Base-by-base conservation (phyloP, 37 sponge, comb jelly and placozoan species). In the Beroe forskalii region DNA sequence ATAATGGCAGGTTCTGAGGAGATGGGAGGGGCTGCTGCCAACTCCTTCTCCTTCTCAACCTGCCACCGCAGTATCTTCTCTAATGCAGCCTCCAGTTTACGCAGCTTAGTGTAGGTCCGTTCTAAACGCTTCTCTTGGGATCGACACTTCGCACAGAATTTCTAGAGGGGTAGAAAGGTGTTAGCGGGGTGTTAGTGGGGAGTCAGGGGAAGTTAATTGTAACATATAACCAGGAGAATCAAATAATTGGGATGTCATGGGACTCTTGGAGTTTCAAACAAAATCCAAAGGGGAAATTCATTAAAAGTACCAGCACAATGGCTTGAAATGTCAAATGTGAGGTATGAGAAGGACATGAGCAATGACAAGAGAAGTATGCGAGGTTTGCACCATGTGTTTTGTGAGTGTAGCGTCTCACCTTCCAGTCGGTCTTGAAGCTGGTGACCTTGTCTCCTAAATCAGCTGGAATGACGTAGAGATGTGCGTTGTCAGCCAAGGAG, bases 11-110 rank as follows among this genome's bases (percentile, higher is more conserved):
- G 86, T 41, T 80, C 86, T 6, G 86, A 80, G 37, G 86, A 41
- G 3, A 80, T 80, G 43, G 86, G 86, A 6, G 86, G 86, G 2
- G 86, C 86, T 39, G 86, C 86, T n/a, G 86, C 86, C 28, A 80
- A 25, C 55, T 80, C 86, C 30, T 80, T 80, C 86, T 80, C 86
- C 30, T 80, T 80, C 23, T 80, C 86, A 24, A n/a, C 27, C 55
- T 80, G 86, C 86, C 86, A 80, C 35, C 86, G n/a, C 55, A 80
- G 48, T 32, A 80, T 80, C 86, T 80, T 80, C 27, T 80, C 86
- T 37, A 80, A n/a, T 1, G 86, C 86, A 43, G 55, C 55, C 4
- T 80, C 86, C 48, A 80, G 55, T 27, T 80, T 80, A 12, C 55
- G n/a, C 24, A 80, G 22, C 48, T 80, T 80, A 8, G 55, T 44